These are phyloP conservation scores for Gymnopithys bicolor DNA, from an alignment of 2,797 vertebrate genomes.

Conservation along the genomic window DNA sequence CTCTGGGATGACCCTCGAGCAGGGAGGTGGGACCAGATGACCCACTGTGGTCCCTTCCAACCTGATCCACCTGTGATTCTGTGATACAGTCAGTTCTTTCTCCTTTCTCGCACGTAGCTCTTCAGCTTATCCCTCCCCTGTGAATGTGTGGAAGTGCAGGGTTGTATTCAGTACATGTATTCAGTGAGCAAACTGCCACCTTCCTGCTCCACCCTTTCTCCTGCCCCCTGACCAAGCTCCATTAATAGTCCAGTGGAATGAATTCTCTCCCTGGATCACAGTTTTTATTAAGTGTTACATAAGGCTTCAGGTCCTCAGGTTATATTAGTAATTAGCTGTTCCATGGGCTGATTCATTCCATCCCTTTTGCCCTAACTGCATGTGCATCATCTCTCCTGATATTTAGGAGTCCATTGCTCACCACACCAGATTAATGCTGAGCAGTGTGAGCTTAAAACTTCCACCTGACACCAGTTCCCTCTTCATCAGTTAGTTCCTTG, in stretches of 20 bases:
- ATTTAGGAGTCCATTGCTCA: background rate
- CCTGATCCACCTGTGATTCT: accelerated
- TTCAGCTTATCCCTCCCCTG: background rate
- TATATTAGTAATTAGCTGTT: background rate
- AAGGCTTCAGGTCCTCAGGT: background rate
- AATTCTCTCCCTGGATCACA: background rate
- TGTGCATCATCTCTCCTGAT: background rate
- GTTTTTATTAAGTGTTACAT: background rate
- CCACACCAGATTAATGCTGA: background rate
- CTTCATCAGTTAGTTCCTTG: background rate
- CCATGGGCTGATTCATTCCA: background rate
- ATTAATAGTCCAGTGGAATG: background rate
- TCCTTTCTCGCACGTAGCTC: background rate
- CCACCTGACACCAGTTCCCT: background rate
- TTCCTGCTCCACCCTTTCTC: background rate
- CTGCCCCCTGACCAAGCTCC: accelerated
- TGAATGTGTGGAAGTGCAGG: background rate
- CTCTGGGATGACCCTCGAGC: background rate
- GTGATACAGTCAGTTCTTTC: background rate
- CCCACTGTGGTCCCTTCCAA: background rate
- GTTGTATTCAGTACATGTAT: background rate
- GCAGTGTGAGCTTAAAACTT: background rate
- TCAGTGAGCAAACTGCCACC: background rate
- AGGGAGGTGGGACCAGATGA: background rate
- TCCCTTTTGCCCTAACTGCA: background rate